phyloP scores from a whole-genome alignment of 2,888 invertebrate genomes.

The Parnassius apollo region DNA sequence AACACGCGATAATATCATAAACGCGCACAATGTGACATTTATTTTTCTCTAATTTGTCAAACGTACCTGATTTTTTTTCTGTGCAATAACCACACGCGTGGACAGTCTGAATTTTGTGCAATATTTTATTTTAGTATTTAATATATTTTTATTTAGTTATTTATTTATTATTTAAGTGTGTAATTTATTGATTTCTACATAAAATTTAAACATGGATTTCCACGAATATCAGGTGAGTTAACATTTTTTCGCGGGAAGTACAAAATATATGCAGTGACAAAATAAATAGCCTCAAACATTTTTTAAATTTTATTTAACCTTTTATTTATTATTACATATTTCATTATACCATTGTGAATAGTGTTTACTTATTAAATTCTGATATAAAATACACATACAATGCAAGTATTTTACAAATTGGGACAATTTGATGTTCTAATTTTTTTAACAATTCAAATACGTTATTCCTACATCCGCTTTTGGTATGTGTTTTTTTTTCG shows the following conservation, averaged over 20 bases:
- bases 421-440: too few species aligned
- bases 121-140: slow-evolving; percentile 45
- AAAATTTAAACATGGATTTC: slow-evolving; percentile 57
- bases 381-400: too few species aligned
- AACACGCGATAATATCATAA: slow-evolving; percentile 21
- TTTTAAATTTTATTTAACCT: too few species aligned
- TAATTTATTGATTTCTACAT: slow-evolving; percentile 29
- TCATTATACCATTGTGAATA: too few species aligned
- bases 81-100: slow-evolving; percentile 71
- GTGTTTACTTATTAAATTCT: too few species aligned
- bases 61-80: slow-evolving; percentile 58
- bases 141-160: slow-evolving; percentile 40
- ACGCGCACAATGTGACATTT: slow-evolving; percentile 33
- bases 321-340: too few species aligned
- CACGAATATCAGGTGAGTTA: slow-evolving; percentile 71
- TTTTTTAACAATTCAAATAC: too few species aligned
- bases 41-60: slow-evolving; percentile 32
- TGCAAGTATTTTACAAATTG: too few species aligned
- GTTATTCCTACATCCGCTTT: too few species aligned
- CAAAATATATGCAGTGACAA: too few species aligned
- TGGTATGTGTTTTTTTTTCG: too few species aligned
- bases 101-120: slow-evolving; percentile 73
- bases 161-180: slow-evolving; percentile 38
- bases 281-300: too few species aligned
- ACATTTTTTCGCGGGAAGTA: background rate